phyloP scores from a whole-genome alignment of 2,888 invertebrate genomes.

The Leucophenga montana region DNA sequence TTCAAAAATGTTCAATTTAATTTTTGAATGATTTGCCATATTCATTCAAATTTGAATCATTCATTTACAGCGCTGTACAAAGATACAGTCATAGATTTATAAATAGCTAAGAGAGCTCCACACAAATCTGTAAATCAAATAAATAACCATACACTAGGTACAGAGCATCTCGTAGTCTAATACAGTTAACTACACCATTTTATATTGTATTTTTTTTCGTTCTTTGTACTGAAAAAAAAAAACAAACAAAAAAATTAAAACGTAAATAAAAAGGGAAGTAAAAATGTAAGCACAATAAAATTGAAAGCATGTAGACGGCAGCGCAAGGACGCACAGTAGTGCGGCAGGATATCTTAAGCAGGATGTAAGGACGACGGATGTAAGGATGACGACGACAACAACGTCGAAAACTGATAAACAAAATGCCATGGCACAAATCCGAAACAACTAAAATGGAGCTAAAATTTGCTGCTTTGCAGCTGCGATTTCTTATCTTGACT shows the following conservation, averaged over 20 bases:
- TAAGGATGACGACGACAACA: neutral
- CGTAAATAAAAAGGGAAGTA: neutral
- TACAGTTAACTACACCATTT: too few relatives aligned
- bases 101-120: too few relatives aligned
- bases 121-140: too few relatives aligned
- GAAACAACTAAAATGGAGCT: neutral
- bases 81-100: too few relatives aligned
- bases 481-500: neutral
- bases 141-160: too few relatives aligned
- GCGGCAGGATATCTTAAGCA: too few relatives aligned
- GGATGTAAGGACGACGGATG: neutral
- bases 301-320: neutral
- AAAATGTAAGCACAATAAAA: conserved; percentile 1
- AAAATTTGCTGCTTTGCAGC: neutral
- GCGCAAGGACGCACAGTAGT: too few relatives aligned
- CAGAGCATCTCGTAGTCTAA: too few relatives aligned
- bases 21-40: too few relatives aligned
- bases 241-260: neutral
- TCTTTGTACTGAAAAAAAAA: neutral
- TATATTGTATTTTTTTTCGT: neutral
- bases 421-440: conserved; percentile 1
- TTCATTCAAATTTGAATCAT: too few relatives aligned
- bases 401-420: neutral
- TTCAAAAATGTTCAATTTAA: too few relatives aligned
- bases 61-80: too few relatives aligned